Conservation (phyloP, 2,113 vertebrate genomes). For the Ailuropoda melanoleuca region DNA sequence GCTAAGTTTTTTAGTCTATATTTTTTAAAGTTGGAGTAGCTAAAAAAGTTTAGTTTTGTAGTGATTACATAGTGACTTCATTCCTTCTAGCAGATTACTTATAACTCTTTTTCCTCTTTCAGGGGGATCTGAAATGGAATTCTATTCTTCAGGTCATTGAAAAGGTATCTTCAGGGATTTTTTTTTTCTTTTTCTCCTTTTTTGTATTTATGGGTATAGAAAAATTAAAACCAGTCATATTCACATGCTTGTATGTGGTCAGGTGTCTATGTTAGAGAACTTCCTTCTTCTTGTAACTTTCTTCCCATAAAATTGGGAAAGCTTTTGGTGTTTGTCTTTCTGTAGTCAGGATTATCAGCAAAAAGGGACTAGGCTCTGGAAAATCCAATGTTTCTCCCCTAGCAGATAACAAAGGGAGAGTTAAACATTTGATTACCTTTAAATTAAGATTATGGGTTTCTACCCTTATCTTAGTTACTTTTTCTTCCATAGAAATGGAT, state of each 20-base stretch:
- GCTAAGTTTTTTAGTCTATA: not conserved
- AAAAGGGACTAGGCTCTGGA: not conserved
- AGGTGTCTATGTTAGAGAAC: not conserved
- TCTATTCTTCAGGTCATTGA: slow-evolving; percentile 93
- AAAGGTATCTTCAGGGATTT: slow-evolving; percentile 86
- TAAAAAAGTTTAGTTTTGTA: not conserved
- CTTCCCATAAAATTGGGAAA: not conserved
- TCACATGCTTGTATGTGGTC: not conserved
- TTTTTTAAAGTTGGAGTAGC: not conserved
- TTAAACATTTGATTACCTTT: not conserved
- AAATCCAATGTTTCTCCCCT: not conserved
- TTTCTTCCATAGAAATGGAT: not conserved
- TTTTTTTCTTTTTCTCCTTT: not conserved
- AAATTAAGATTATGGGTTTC: not conserved
- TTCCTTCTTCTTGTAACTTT: not conserved
- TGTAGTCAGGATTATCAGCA: not conserved
- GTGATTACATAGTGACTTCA: not conserved
- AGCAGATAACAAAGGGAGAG: not conserved
- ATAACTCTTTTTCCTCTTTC: slow-evolving; percentile 59
- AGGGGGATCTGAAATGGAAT: slow-evolving; percentile 92
- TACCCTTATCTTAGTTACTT: not conserved
- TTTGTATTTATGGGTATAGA: slow-evolving; percentile 39
- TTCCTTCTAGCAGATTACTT: slow-evolving; percentile 42
- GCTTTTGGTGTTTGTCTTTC: not conserved
- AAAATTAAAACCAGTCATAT: not conserved